Evolutionary conservation across 2,888 invertebrate species (phyloP).

Genomic region (Mystacides longicornis): DNA sequence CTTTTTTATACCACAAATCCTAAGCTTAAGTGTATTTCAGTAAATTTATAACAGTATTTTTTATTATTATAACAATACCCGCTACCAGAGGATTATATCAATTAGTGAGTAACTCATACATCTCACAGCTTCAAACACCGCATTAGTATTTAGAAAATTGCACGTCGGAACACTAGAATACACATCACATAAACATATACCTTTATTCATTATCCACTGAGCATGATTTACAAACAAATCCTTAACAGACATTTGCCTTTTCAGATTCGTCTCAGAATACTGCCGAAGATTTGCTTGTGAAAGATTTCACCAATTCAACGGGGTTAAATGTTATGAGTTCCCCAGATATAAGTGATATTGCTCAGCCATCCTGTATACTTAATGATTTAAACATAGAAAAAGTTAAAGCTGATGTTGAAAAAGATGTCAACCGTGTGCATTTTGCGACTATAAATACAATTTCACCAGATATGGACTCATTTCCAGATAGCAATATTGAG

Average conservation of each 20-base stretch:
- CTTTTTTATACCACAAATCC: too few species aligned
- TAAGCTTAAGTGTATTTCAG: too few species aligned
- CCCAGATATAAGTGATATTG: background rate
- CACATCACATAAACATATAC: too few species aligned
- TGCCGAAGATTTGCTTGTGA: too few species aligned
- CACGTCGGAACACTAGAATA: background rate
- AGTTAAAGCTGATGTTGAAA: background rate
- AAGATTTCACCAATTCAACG: too few species aligned
- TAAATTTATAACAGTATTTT: background rate
- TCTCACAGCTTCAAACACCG: background rate
- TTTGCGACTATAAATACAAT: background rate
- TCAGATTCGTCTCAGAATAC: too few species aligned
- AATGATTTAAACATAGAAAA: background rate
- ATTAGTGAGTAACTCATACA: conserved; percentile 5
- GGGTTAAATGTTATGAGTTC: background rate
- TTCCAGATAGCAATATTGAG: background rate
- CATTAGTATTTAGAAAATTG: background rate
- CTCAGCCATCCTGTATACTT: background rate
- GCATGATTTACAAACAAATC: too few species aligned
- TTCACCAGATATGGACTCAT: background rate
- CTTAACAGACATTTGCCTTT: too few species aligned
- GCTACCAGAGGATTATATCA: background rate
- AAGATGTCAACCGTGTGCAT: background rate
- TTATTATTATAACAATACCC: conserved; percentile 1
- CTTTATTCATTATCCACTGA: too few species aligned